Evolutionary conservation across 2,888 invertebrate species (phyloP).

Genomic region (Graphium colonna): DNA sequence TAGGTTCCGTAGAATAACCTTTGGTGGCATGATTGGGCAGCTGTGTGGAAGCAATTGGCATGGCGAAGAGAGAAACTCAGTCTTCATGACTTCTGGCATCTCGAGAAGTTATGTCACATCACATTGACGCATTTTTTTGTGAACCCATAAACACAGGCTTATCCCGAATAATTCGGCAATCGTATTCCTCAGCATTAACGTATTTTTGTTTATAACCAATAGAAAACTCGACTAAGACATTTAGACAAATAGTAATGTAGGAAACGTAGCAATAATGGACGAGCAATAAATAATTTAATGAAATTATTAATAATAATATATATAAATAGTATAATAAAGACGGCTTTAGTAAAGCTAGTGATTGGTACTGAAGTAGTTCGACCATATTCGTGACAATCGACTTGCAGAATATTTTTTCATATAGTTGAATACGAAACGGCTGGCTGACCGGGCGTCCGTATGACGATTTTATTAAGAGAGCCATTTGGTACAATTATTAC

Average conservation of each 20-base stretch:
- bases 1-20: conserved; percentile 35
- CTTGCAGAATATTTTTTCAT: conserved; percentile 72
- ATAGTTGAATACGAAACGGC: conserved; percentile 51
- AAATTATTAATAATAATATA: conserved; percentile 34
- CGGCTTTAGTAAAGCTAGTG: conserved; percentile 76
- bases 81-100: neutral
- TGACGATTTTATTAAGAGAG: conserved; percentile 46
- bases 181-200: neutral
- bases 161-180: neutral
- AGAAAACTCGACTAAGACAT: conserved; percentile 14
- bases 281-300: conserved; percentile 66
- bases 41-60: conserved; percentile 23
- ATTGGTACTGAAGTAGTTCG: conserved; percentile 71
- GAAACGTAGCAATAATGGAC: conserved; percentile 71
- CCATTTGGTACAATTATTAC: conserved; percentile 64
- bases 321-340: conserved; percentile 36
- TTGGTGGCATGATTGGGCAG: conserved; percentile 1
- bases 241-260: conserved; percentile 47
- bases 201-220: conserved; percentile 2
- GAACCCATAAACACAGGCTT: conserved; percentile 9
- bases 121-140: neutral
- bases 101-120: neutral
- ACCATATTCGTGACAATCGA: conserved; percentile 54
- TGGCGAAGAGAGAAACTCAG: neutral
- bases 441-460: conserved; percentile 55